Evolutionary conservation across 1,140 invertebrate species (phyloP).

Genomic region (Drosophila ficusphila): DNA sequence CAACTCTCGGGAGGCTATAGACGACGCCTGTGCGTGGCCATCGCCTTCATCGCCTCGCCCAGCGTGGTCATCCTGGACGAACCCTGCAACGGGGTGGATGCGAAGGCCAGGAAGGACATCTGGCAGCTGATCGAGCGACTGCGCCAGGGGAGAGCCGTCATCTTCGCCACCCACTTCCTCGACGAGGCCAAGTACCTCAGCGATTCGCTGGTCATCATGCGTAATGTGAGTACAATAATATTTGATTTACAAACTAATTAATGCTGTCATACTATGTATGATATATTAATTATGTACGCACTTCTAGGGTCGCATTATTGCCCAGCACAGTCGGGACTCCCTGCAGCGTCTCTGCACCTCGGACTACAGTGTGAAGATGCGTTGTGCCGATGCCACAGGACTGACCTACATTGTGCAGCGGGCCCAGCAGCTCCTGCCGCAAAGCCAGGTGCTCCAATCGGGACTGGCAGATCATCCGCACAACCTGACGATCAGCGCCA

Average conservation of each 20-base stretch:
- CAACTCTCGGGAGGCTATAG: constrained; percentile 87
- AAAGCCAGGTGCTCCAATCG: constrained; percentile 33
- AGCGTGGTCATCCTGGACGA: constrained; percentile 94
- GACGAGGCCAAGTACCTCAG: constrained; percentile 89
- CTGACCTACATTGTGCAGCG: constrained; percentile 23
- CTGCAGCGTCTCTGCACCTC: constrained; percentile 69
- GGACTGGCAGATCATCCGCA: constrained; percentile 10
- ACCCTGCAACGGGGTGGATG: constrained; percentile 92
- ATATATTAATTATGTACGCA: too few species aligned
- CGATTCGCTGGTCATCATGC: constrained; percentile 88
- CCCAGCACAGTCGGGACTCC: constrained; percentile 76
- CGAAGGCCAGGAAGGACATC: constrained; percentile 89
- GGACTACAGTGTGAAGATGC: constrained; percentile 59
- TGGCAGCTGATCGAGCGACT: constrained; percentile 90
- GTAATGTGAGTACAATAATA: constrained; percentile 84
- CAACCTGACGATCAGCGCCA: constrained; percentile 44
- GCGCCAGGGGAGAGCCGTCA: constrained; percentile 87
- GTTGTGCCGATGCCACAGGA: constrained; percentile 49
- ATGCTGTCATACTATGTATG: too few species aligned
- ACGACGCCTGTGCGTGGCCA: constrained; percentile 87
- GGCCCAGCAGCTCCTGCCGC: constrained; percentile 34
- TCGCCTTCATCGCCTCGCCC: constrained; percentile 88
- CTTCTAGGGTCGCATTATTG: constrained; percentile 72
- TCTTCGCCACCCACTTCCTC: constrained; percentile 90
- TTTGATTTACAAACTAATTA: too few species aligned